A percentile compares a stretch with the other conserved stretches of the same genome.
Conservation (phyloP, 2,113 vertebrate species). For the Equus przewalskii region DNA sequence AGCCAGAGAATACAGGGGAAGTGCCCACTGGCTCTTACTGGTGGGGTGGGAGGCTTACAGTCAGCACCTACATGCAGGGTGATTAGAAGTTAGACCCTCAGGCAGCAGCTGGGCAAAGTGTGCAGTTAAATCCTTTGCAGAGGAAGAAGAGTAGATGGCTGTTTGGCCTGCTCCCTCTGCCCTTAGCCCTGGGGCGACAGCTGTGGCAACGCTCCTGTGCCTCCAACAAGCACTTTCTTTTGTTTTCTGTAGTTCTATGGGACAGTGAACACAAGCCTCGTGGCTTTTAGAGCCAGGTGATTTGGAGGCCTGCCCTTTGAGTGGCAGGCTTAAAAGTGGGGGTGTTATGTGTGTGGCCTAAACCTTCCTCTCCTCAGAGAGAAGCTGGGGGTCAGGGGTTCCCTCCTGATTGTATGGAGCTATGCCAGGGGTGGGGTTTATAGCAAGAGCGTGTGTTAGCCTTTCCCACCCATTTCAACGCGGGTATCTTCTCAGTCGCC, state of each 20-base stretch:
- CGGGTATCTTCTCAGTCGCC: neutral
- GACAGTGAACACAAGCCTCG: neutral
- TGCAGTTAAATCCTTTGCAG: neutral
- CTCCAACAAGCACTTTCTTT: neutral
- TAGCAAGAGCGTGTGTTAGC: neutral
- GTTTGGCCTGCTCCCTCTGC: neutral
- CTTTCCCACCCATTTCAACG: neutral
- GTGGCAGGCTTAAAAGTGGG: neutral
- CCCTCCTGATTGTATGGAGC: too few relatives aligned
- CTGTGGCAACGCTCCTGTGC: neutral
- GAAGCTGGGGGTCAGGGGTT: neutral
- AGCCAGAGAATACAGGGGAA: too few relatives aligned
- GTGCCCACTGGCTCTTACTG: too few relatives aligned
- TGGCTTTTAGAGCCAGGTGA: neutral
- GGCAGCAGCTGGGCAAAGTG: neutral
- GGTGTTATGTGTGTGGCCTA: neutral
- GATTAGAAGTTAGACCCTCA: neutral
- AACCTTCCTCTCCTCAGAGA: neutral
- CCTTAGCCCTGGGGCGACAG: neutral
- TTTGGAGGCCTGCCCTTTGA: neutral
- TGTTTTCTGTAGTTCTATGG: neutral
- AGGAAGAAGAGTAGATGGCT: neutral
- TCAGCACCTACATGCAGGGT: too few relatives aligned
- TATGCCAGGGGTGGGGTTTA: neutral
- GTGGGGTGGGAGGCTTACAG: too few relatives aligned